Percentiles rank a stretch among this genome's conserved stretches.
These are phyloP conservation scores for Helobdella robusta DNA, from an alignment of 2,888 invertebrate species.

Conservation along the genomic window DNA sequence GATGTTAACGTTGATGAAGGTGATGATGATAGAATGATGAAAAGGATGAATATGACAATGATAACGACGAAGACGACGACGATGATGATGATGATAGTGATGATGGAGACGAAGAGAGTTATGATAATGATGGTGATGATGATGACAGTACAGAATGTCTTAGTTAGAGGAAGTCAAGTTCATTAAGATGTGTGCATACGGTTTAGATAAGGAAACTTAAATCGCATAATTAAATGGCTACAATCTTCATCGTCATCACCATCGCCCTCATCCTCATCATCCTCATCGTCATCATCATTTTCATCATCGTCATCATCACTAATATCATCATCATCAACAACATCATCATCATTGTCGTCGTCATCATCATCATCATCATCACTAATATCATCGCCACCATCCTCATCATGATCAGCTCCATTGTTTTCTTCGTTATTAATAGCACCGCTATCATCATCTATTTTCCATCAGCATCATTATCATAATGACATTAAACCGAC, in stretches of 20 bases:
- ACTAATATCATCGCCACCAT: slow-evolving; percentile 6
- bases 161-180: no score
- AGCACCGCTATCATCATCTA: slow-evolving; percentile 8
- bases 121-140: slow-evolving; percentile 4
- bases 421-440: neutral
- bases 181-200: no score
- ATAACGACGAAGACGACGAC: neutral
- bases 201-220: no score
- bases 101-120: neutral
- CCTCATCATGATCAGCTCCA: slow-evolving; percentile 9
- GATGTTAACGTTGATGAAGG: no score
- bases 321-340: slow-evolving; percentile 11
- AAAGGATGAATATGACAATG: neutral
- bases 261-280: slow-evolving; percentile 10
- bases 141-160: no score
- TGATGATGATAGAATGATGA: no score
- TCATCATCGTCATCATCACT: slow-evolving; percentile 13
- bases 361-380: slow-evolving; percentile 17
- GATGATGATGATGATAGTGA: slow-evolving; percentile 1
- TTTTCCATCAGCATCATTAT: no score
- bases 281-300: slow-evolving; percentile 11
- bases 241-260: slow-evolving; percentile 12
- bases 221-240: no score
- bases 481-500: no score
- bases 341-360: slow-evolving; percentile 11